Evolutionary conservation across 2,888 invertebrate genomes (phyloP).

Genomic region (Melangyna quadrimaculata): DNA sequence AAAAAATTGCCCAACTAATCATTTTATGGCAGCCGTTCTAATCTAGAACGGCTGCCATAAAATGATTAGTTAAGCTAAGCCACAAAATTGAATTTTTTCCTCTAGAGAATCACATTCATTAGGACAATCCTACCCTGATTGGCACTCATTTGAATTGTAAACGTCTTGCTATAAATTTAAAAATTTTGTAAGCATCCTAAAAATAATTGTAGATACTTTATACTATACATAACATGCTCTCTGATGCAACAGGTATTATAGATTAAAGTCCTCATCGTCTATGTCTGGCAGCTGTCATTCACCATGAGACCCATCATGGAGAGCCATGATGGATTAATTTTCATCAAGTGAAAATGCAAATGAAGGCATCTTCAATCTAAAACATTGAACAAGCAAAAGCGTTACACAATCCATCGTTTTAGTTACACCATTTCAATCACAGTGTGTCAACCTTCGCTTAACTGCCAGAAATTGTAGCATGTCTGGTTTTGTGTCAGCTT

Average conservation of each 20-base stretch:
- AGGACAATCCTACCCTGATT: no score
- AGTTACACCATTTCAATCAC: conserved; percentile 8
- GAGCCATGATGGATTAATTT: neutral
- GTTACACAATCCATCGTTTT: neutral
- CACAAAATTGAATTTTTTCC: no score
- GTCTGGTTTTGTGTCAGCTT: neutral
- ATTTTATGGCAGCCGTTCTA: no score
- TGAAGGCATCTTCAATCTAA: conserved; percentile 2
- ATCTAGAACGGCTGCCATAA: no score
- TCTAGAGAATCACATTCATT: no score
- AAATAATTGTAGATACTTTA: no score
- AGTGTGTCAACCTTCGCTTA: neutral
- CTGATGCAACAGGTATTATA: neutral
- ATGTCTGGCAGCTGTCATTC: neutral
- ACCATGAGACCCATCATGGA: neutral
- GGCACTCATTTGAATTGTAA: no score
- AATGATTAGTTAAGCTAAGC: no score
- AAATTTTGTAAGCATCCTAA: neutral
- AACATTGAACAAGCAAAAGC: neutral
- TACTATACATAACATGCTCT: no score
- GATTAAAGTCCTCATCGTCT: neutral
- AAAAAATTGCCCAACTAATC: no score
- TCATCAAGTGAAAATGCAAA: conserved; percentile 7
- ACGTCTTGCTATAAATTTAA: neutral
- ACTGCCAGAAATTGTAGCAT: neutral